Evolutionary conservation across 2,113 vertebrate genomes (phyloP), one percentile per base, ranked within the genome.

Genomic region (Ascaphus truei): DNA sequence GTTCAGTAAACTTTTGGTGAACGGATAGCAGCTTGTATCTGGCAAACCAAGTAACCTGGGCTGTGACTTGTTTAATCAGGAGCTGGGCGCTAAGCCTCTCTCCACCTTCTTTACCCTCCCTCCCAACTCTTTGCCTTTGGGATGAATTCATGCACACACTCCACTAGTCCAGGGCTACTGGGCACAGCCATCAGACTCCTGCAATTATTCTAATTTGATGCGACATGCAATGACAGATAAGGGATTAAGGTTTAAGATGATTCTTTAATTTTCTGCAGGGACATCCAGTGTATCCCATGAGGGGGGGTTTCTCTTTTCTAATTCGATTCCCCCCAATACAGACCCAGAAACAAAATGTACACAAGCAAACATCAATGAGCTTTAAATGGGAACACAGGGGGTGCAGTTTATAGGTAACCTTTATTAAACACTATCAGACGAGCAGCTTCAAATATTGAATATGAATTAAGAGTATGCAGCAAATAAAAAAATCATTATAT

Each of bases 1-100:
- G 85, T 89, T 91, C 87, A 90, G 79, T 88, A 86, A 85, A 86
- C 77, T 90, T 88, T 79, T 85, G 81, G 78, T 80, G 76, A 84
- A 65, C 81, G 77, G 80, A 78, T 85, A 83, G 77, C 69, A 80
- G 75, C 72, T 82, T 48, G 31, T 36, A 56, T 15, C 29, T 47
- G 27, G 61, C 55, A 63, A 37, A 34, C 33, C 37, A 29, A 62
- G 53, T 63, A 36, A 22, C 20, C 1, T 56, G 20, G 75, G 13
- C 61, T 1, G 0, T 61, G 73, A 18, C 72, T 47, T 79, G 80
- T 7, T 5, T 65, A 73, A 61, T 64, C 48, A 76, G 71, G 25
- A 72, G 57, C 66, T 61, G 75, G 62, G 60, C 72, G 18, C 33
- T 71, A 37, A 36, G 34, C 56, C 2, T 0, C 30, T 10, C n/a